Base-by-base conservation (phyloP, 2,797 vertebrate genomes). In the Clarias platycephalus region DNA sequence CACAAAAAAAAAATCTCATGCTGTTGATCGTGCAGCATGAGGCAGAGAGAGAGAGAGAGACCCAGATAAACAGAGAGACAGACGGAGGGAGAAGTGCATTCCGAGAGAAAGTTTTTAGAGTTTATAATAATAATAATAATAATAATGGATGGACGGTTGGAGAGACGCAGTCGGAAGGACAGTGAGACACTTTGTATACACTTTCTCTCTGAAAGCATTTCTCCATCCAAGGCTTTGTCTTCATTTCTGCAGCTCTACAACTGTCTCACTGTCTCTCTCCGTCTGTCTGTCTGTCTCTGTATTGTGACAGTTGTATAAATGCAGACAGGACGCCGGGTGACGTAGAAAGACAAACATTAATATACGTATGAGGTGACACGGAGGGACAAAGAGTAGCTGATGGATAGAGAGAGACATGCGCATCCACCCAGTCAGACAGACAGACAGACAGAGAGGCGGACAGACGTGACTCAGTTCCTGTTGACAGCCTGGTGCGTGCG, bases 401-500 rank as follows among this genome's bases (percentile, higher is more conserved):
- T 4, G 20, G 31, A 71, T 12, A 15, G 44, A 49, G 44, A 55
- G 15, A 74, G 3, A 20, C 7, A 31, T 16, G 0, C 3, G 24
- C 5, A 22, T 44, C 44, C 44, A 12, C 9, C 44, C 18, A 20
- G 12, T 0, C 64, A 75, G 40, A 24, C 16, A 58, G 24, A 2
- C 9, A 9, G 20, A 62, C 77, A 83, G 12, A 2, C 64, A 75
- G 40, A 24, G 24, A 58, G 24, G 3, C 9, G 13, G 20, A 62
- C 77, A 83, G 81, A 83, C 62, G 9, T 82, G 75, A 83, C 34
- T 68, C 31, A 58, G 71, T 85, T 75, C 83, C 71, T 71, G 66
- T 28, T 60, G 68, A 82, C 67, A 80, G 82, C 44, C 44, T 44
- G 44, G 44, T 44, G 37, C 66, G 44, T 75, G 55, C 3, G 31